Conservation (phyloP, 2,888 invertebrate genomes). For the Mechanitis mazaeus region DNA sequence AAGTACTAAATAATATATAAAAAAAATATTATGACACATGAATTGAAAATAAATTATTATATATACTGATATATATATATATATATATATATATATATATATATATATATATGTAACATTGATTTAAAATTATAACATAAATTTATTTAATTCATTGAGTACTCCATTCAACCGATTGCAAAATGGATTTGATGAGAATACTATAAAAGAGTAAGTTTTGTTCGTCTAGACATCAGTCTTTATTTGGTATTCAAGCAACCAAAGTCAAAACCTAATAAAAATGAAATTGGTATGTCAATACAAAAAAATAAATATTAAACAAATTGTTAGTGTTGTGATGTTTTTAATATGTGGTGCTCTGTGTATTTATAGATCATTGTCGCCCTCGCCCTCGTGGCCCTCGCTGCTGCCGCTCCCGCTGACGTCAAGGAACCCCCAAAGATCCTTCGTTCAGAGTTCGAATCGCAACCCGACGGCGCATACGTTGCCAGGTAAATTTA, state of each 20-base stretch:
- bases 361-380: conserved; percentile 38
- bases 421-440: conserved; percentile 30
- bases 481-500: conserved; percentile 46
- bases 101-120: too few relatives aligned
- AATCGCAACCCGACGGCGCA: conserved; percentile 47
- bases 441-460: conserved; percentile 46
- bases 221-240: conserved; percentile 57
- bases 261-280: conserved; percentile 41
- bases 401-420: conserved; percentile 45
- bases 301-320: not conserved
- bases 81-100: too few relatives aligned
- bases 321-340: too few relatives aligned
- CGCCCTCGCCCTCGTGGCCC: conserved; percentile 54
- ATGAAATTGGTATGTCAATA: conserved; percentile 64
- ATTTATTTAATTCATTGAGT: too few relatives aligned
- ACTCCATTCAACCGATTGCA: too few relatives aligned
- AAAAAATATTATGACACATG: too few relatives aligned
- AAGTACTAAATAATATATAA: too few relatives aligned
- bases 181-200: conserved; percentile 40
- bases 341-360: too few relatives aligned
- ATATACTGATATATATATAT: too few relatives aligned
- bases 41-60: too few relatives aligned
- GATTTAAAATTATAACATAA: too few relatives aligned
- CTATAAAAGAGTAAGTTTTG: conserved; percentile 65
- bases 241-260: conserved; percentile 49